Base-by-base conservation (phyloP, 2,797 vertebrate genomes). In the Tragopan temminckii region DNA sequence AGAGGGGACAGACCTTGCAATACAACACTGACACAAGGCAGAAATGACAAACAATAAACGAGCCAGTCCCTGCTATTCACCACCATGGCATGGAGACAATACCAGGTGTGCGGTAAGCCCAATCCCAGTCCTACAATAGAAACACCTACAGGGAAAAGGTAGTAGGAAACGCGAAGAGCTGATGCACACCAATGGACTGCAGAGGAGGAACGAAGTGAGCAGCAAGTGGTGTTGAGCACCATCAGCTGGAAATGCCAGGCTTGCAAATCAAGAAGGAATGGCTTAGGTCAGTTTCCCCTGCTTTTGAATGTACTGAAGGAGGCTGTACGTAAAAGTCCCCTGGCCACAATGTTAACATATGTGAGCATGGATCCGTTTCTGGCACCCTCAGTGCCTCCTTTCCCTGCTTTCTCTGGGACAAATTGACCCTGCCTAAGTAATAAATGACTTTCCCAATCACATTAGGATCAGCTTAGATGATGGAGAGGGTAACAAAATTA, bases 401-500 rank as follows among this genome's bases (percentile, higher is more conserved):
- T 78, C 55, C 20, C 43, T 87, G n/a, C 66, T 63, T 81, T 72
- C 94, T 95, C 27, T 7, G 85, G 97, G 96, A 97, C 90, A 97
- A 97, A 98, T 52, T 97, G 96, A 96, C 90, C 94, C 88, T 93
- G 82, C 83, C 78, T 97, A 90, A 97, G 96, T 96, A 97, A 94
- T 88, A 89, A 80, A 95, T 88, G 94, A 91, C 94, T 95, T 94
- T 93, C 87, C 90, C 97, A 97, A 98, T 97, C 94, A 96, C 96
- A 97, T 98, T 98, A 97, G 90, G 66, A 97, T 96, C 96, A 94
- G 93, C n/a, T 96, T 95, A 96, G 88, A 97, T 94, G 93, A 93
- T 91, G 95, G 92, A 89, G 79, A 95, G 94, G 63, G 92, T 96
- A 97, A 98, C 95, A 95, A 93, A 97, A 97, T 97, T 97, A 97